phyloP scores from a whole-genome alignment of 2,113 vertebrate genomes.

The Microcebus tavaratra region DNA sequence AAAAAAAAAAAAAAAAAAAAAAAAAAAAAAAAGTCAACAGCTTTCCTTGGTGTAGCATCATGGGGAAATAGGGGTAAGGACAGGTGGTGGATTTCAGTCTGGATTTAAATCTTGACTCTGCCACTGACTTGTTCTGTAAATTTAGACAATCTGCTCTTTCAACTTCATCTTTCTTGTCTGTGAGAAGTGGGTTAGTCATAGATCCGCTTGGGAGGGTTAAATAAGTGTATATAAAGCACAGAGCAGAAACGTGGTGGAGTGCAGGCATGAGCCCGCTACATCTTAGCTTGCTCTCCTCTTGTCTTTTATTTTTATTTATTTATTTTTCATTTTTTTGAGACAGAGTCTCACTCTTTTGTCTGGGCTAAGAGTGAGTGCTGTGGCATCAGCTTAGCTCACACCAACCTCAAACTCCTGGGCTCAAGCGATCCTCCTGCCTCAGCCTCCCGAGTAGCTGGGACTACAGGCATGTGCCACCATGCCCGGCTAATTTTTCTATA shows the following conservation, averaged over 20 bases:
- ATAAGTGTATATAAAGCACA: fast-evolving
- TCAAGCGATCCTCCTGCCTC: too few relatives aligned
- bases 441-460: too few relatives aligned
- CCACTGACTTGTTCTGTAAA: background rate
- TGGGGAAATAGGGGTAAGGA: background rate
- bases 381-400: too few relatives aligned
- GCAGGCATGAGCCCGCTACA: background rate
- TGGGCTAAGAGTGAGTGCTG: too few relatives aligned
- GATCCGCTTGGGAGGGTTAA: background rate
- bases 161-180: background rate
- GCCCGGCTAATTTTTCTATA: too few relatives aligned
- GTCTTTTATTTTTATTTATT: background rate
- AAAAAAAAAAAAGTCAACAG: background rate
- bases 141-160: background rate
- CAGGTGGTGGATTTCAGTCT: background rate
- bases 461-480: too few relatives aligned
- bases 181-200: background rate
- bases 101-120: background rate
- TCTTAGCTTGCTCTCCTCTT: background rate
- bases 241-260: background rate
- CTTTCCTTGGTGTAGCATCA: background rate
- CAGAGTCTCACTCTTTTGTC: too few relatives aligned
- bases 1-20: too few relatives aligned
- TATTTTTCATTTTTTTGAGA: too few relatives aligned
- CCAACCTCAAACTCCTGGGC: too few relatives aligned